These are phyloP conservation scores for Aplysina aerophoba DNA, from an alignment of 37 sponge, comb jelly and placozoan species.

Conservation along the genomic window DNA sequence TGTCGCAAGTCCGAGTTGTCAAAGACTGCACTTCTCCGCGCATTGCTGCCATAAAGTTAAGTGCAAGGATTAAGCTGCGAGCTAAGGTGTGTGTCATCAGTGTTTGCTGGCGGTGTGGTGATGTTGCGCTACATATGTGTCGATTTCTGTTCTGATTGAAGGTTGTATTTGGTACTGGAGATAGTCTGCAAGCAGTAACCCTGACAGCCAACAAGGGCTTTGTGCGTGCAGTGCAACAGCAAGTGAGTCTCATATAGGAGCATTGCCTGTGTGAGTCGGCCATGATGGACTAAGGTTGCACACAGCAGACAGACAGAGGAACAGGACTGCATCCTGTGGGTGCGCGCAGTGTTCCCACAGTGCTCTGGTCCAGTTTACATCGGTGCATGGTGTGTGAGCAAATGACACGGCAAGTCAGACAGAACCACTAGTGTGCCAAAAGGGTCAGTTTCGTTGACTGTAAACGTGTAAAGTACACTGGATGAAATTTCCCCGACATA, in stretches of 20 bases:
- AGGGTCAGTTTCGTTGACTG: no score
- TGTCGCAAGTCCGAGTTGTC: neutral
- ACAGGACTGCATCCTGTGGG: no score
- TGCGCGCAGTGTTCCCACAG: no score
- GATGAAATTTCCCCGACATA: no score
- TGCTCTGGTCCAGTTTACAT: no score
- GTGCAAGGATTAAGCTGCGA: neutral
- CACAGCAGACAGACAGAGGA: no score
- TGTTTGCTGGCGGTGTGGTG: neutral
- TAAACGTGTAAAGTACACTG: no score
- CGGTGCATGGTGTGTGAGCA: no score
- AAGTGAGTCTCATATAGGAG: conserved; percentile 7
- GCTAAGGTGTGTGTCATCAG: neutral
- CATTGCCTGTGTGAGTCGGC: no score
- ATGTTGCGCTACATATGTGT: neutral
- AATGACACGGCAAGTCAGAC: no score
- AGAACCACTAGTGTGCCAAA: no score
- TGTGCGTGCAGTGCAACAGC: conserved; percentile 54
- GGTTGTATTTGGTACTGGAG: conserved; percentile 73
- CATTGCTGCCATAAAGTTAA: neutral
- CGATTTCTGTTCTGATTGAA: neutral
- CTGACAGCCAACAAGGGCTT: conserved; percentile 63
- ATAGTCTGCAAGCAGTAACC: conserved; percentile 43
- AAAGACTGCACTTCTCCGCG: neutral
- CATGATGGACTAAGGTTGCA: no score